A percentile compares a stretch with the other conserved stretches of the same genome.
phyloP scores from a whole-genome alignment of 2,113 vertebrate genomes.

The Passerina amoena region DNA sequence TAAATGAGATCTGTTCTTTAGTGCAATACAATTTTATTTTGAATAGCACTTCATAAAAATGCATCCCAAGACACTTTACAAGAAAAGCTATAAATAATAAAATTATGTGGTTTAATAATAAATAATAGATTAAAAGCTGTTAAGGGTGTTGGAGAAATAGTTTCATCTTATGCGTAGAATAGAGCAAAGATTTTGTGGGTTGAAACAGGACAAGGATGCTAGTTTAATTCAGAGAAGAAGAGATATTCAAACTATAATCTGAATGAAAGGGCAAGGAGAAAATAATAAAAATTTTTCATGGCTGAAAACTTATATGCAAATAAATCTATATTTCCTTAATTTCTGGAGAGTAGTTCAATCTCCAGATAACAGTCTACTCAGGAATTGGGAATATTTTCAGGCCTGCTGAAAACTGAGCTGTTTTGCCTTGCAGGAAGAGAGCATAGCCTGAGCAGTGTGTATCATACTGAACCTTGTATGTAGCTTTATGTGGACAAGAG shows the following conservation, averaged over 20 bases:
- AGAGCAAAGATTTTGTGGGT: not conserved
- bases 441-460: not conserved
- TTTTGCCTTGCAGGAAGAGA: not conserved
- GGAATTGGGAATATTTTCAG: not conserved
- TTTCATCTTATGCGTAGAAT: not conserved
- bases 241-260: not conserved
- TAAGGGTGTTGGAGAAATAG: not conserved
- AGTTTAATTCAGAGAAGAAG: not conserved
- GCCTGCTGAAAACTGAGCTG: not conserved
- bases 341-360: not conserved
- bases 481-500: not conserved
- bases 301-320: not conserved
- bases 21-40: constrained; percentile 30
- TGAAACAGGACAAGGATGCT: not conserved
- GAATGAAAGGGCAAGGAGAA: not conserved
- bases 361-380: not conserved
- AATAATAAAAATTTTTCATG: not conserved
- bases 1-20: constrained; percentile 53
- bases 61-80: not conserved
- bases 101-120: constrained; percentile 44
- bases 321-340: not conserved
- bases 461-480: not conserved
- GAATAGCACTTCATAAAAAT: constrained; percentile 21
- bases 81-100: constrained; percentile 50
- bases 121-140: constrained; percentile 54